phyloP scores from a whole-genome alignment of 2,113 vertebrate genomes.

The Limanda limanda region DNA sequence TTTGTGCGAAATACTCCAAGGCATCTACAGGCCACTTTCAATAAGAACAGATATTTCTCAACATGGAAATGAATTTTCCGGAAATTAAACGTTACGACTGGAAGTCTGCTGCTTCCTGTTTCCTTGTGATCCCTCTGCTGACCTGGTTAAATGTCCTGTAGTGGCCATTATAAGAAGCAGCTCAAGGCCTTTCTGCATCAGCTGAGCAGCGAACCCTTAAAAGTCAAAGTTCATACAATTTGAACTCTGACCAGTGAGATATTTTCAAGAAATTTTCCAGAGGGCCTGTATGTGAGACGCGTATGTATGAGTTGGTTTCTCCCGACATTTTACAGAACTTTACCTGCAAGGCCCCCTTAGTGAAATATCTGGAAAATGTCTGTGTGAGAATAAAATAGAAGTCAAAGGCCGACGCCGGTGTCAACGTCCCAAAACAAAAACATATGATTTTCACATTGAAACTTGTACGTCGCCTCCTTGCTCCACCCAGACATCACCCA shows the following conservation, averaged over 20 bases:
- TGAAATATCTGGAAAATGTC: too few relatives aligned
- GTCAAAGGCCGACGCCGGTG: too few relatives aligned
- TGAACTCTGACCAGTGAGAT: constrained; percentile 6
- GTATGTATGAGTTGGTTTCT: background rate
- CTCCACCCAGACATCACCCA: too few relatives aligned
- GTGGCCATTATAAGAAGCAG: constrained; percentile 10
- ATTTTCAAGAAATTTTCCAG: too few relatives aligned
- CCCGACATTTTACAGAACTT: too few relatives aligned
- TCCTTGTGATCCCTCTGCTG: background rate
- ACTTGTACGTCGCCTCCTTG: too few relatives aligned
- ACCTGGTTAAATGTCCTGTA: background rate
- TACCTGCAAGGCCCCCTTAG: too few relatives aligned
- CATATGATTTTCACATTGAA: too few relatives aligned
- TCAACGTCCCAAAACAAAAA: too few relatives aligned
- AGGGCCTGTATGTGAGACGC: too few relatives aligned
- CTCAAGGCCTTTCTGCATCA: constrained; percentile 15
- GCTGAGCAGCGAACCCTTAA: background rate
- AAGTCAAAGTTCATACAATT: constrained; percentile 1
- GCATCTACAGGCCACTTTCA: background rate
- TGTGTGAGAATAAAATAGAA: too few relatives aligned
- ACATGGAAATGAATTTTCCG: background rate
- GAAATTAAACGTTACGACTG: background rate
- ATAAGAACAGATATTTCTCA: background rate
- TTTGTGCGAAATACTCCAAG: background rate
- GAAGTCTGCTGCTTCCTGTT: background rate